These are phyloP conservation scores for Hoplias malabaricus DNA, from an alignment of 2,113 vertebrate species.

Conservation along the genomic window DNA sequence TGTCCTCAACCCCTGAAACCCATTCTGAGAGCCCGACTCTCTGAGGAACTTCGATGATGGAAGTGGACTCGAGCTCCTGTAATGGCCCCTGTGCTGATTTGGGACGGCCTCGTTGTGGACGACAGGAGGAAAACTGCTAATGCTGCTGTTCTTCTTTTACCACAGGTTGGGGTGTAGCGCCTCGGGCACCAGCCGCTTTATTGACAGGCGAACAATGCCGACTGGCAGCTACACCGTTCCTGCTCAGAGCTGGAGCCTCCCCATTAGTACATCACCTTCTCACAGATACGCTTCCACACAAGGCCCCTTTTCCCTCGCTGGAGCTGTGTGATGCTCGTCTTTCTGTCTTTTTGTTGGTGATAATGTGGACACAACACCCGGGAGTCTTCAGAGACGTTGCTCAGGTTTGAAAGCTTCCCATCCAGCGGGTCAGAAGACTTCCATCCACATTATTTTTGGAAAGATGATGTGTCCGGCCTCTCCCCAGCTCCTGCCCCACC, in stretches of 20 bases:
- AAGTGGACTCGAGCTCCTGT: not conserved
- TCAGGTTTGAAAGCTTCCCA: too few species aligned
- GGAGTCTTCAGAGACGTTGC: too few species aligned
- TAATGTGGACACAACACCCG: too few species aligned
- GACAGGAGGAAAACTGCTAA: not conserved
- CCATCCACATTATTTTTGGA: too few species aligned
- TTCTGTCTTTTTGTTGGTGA: too few species aligned
- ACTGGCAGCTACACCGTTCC: not conserved
- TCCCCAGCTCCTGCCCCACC: too few species aligned
- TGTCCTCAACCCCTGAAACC: not conserved
- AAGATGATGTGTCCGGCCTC: too few species aligned
- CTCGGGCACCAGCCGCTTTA: slow-evolving; percentile 3
- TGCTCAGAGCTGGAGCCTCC: not conserved
- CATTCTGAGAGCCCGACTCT: slow-evolving; percentile 6
- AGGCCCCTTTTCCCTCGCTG: too few species aligned
- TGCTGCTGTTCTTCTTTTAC: not conserved
- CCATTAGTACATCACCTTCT: too few species aligned
- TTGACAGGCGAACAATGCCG: slow-evolving; percentile 11
- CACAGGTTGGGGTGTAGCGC: not conserved
- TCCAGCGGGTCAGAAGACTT: too few species aligned
- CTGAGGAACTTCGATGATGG: slow-evolving; percentile 12
- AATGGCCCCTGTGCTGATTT: not conserved
- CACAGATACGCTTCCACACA: too few species aligned
- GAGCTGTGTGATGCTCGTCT: too few species aligned
- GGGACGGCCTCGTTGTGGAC: not conserved